Base-by-base conservation (phyloP, 2,113 vertebrate species). In the Bothrops jararaca region DNA sequence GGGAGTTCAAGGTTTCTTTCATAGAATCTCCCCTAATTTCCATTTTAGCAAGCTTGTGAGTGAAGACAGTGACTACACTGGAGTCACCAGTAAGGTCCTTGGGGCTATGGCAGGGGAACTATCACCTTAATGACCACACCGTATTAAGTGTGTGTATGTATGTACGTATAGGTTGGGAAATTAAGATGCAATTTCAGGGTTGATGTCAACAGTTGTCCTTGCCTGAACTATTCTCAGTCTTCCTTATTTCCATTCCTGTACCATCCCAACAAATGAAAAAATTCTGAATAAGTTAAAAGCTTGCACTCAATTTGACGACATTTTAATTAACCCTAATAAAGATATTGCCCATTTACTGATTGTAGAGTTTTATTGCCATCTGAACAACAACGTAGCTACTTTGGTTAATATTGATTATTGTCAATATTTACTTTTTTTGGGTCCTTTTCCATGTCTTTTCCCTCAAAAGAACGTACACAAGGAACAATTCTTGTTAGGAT, bases 401-500 rank as follows among this genome's bases (percentile, higher is more conserved):
- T 80, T 80, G 34, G 18, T 80, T 80, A 80, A 42, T 42, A 80
- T 42, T 42, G 74, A 88, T 54, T 23, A 18, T 89, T 85, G 7
- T 85, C n/a, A 93, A 34, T 92, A 91, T 96, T 89, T 69, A 92
- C 64, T 90, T 15, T 80, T 92, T 86, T 92, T 50, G 92, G 50
- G 50, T 92, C 42, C 45, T 74, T 12, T 53, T 94, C 6, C 85
- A 0, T 1, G 20, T 86, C n/a, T n/a, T 90, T 87, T 20, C 10
- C 56, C 57, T 95, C 94, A 58, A 89, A 93, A 94, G 80, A 80
- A 92, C 89, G 92, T 91, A 90, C 94, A 93, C 3, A 50, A 85
- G 52, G 9, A 95, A 91, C 89, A 97, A 96, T 96, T 96, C 9
- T 56, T 95, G 52, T 95, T 96, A 95, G 95, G 89, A 97, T 96